Base-by-base conservation (phyloP, 2,888 invertebrate genomes). In the Ligdia adustata region DNA sequence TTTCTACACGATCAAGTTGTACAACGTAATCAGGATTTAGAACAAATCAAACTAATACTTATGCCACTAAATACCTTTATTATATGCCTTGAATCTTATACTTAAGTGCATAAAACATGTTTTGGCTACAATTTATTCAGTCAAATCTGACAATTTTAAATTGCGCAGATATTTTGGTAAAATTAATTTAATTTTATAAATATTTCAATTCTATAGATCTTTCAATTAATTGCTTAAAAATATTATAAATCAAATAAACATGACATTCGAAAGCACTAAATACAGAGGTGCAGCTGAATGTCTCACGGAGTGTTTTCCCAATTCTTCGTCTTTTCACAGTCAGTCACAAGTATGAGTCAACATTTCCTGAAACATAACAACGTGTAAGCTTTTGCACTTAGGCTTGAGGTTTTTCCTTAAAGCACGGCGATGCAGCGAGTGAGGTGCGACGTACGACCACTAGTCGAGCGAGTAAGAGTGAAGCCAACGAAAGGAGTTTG, bases 401-500 rank as follows among this genome's bases (percentile, higher is more conserved):
- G 13, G n/a, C 9, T 13, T 16, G 20, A 26, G 27, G n/a, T n/a
- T 47, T 54, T 47, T 50, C 43, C 47, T 48, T 29, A 37, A 52
- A 52, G 33, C 15, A 9, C 16, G 16, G 26, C 32, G 82, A 74
- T 84, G 85, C 86, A 82, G 79, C 79, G 12, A 27, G 27, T 78
- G 71, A 66, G 40, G 71, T 66, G 37, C 31, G 31, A 45, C 18
- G 42, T 44, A 27, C 22, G 12, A 7, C 24, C 45, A 51, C 39
- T 37, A 41, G 45, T 9, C 29, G 35, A 26, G 51, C 38, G 47
- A 64, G 62, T 62, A 64, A 64, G 64, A 64, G 64, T 78, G 72
- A 79, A 72, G 75, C 71, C 76, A 81, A 79, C 69, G 73, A 75
- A 75, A 75, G 76, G 72, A 73, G 75, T 73, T 75, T 72, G 48